A percentile compares a stretch with the other conserved stretches of the same genome.
These are phyloP conservation scores for Ivindomyrus marchei DNA, from an alignment of 2,113 vertebrate species.

Conservation along the genomic window DNA sequence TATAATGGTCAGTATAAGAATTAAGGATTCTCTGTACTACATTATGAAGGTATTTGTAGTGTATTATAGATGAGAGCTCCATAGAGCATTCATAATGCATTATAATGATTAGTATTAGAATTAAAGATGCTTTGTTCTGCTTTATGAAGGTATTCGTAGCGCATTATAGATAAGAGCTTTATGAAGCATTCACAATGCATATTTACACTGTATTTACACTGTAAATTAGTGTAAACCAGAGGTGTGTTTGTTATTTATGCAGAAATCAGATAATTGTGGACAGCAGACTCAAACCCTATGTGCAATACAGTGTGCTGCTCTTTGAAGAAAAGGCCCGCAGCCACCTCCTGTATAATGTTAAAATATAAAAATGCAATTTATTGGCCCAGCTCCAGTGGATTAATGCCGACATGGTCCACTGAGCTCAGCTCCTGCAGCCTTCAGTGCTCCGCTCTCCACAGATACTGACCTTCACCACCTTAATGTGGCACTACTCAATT, in stretches of 20 bases:
- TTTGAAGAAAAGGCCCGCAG: not conserved
- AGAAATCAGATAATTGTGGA: not conserved
- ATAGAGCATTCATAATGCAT: not conserved
- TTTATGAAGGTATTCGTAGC: not conserved
- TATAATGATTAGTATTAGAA: not conserved
- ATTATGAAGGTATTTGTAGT: too few relatives aligned
- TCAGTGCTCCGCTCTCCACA: not conserved
- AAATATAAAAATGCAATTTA: not conserved
- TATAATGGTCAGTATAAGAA: too few relatives aligned
- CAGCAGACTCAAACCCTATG: not conserved
- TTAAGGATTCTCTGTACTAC: too few relatives aligned
- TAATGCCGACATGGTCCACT: not conserved
- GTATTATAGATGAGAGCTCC: too few relatives aligned
- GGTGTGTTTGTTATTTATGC: not conserved
- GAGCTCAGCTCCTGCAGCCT: not conserved
- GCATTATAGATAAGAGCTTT: not conserved
- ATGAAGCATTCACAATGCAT: not conserved
- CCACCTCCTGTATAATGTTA: not conserved
- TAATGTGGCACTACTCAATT: not conserved
- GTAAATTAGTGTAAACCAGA: not conserved
- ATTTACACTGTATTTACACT: not conserved
- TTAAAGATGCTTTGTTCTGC: not conserved
- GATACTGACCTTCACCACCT: constrained; percentile 7
- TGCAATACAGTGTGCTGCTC: not conserved
- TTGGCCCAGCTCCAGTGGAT: constrained; percentile 3